A percentile compares a stretch with the other conserved stretches of the same genome.
phyloP scores from a whole-genome alignment of 2,797 vertebrate genomes.

The Danio aesculapii region DNA sequence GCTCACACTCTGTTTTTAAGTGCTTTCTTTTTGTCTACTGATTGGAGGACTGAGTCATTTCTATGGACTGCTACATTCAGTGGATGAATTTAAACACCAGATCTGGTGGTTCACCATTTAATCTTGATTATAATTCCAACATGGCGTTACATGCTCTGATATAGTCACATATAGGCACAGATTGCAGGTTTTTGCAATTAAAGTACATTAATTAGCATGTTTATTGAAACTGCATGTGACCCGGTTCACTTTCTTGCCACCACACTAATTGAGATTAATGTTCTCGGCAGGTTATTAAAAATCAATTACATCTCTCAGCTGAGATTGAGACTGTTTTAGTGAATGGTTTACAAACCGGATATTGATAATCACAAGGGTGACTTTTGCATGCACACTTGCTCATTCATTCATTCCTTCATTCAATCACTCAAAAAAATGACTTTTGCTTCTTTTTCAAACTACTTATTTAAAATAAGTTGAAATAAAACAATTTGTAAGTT shows the following conservation, averaged over 20 bases:
- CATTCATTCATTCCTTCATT: no score
- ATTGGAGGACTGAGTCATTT: not conserved
- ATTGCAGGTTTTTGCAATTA: not conserved
- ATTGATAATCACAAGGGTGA: not conserved
- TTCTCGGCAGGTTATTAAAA: not conserved
- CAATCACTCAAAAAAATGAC: no score
- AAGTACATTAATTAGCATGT: slow-evolving; percentile 14
- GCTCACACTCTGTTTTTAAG: slow-evolving; percentile 7
- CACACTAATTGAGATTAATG: slow-evolving; percentile 27
- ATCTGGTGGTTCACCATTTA: not conserved
- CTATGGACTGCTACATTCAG: not conserved
- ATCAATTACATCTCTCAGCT: slow-evolving; percentile 1
- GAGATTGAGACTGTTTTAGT: not conserved
- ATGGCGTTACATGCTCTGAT: not conserved
- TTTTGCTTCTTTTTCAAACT: no score
- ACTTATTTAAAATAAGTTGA: no score
- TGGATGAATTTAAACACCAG: not conserved
- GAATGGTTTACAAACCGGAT: not conserved
- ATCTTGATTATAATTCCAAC: not conserved
- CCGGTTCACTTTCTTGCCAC: slow-evolving; percentile 18
- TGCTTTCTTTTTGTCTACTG: not conserved
- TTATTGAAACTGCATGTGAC: slow-evolving; percentile 13
- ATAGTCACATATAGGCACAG: not conserved
- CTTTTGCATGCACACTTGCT: not conserved
- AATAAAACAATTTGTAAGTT: no score